Evolutionary conservation across 2,888 invertebrate genomes (phyloP).

Genomic region (Ectemnius continuus): DNA sequence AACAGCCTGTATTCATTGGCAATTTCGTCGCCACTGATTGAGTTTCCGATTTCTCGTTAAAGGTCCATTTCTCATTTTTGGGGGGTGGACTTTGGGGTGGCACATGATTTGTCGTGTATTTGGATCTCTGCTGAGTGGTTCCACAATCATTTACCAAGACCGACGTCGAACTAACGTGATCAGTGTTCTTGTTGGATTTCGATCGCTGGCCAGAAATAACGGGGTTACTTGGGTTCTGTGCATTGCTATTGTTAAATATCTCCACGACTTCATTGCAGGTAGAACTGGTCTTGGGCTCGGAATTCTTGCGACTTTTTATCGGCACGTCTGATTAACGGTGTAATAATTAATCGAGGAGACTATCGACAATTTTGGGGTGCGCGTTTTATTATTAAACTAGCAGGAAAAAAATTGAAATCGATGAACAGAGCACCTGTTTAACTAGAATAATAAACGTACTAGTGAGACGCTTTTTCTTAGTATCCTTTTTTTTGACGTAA

Average conservation of each 20-base stretch:
- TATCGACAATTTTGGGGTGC: constrained; percentile 10
- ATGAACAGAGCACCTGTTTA: too few species aligned
- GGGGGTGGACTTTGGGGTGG: too few species aligned
- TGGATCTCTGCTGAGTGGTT: constrained; percentile 6
- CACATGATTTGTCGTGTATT: not conserved
- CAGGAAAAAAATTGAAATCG: too few species aligned
- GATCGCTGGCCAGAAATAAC: constrained; percentile 61
- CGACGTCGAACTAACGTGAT: constrained; percentile 26
- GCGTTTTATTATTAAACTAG: not conserved
- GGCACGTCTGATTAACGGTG: too few species aligned
- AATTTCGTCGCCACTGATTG: not conserved
- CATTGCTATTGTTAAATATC: constrained; percentile 68
- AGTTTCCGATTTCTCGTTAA: constrained; percentile 5
- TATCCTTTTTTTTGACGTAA: constrained; percentile 46
- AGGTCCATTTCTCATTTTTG: too few species aligned
- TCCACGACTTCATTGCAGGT: constrained; percentile 64
- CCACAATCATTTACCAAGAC: constrained; percentile 9
- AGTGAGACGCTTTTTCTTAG: constrained; percentile 52
- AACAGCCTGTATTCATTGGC: constrained; percentile 20
- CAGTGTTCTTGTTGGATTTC: constrained; percentile 40
- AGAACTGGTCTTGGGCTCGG: too few species aligned
- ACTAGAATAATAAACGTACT: constrained; percentile 36
- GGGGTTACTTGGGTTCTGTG: constrained; percentile 65
- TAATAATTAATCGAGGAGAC: too few species aligned
- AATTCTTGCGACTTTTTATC: too few species aligned